These are phyloP conservation scores for Benthosema pterotum DNA, from an alignment of 2,797 vertebrate species.

Conservation along the genomic window DNA sequence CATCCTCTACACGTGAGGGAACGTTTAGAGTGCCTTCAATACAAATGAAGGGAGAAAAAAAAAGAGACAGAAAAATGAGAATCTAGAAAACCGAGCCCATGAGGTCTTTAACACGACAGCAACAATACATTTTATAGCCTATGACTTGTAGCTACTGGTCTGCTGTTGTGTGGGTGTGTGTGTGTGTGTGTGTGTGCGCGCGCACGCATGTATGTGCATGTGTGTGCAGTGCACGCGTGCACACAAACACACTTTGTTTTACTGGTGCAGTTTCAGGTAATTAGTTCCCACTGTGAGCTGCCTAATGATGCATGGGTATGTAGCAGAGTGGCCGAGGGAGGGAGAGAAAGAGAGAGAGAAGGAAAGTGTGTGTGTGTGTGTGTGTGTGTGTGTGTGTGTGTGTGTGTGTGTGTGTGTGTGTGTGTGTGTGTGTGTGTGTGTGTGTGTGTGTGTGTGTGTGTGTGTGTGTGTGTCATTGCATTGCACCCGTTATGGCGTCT, in stretches of 20 bases:
- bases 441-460: conserved; percentile 19
- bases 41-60: no score
- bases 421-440: conserved; percentile 18
- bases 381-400: conserved; percentile 17
- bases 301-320: conserved; percentile 74
- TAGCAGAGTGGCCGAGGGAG: conserved; percentile 48
- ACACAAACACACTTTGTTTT: conserved; percentile 64
- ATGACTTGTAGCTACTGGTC: conserved; percentile 43
- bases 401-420: conserved; percentile 12
- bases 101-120: conserved; percentile 3
- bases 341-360: no score
- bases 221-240: no score
- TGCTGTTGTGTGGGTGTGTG: conserved; percentile 45
- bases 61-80: no score
- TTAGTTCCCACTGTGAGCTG: conserved; percentile 76
- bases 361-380: conserved; percentile 10
- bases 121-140: conserved; percentile 59
- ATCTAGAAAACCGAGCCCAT: no score
- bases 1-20: no score
- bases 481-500: conserved; percentile 58
- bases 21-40: not conserved
- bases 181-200: not conserved
- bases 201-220: not conserved
- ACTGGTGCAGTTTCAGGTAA: conserved; percentile 70
- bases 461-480: conserved; percentile 22